Evolutionary conservation across 2,797 vertebrate species (phyloP).

Genomic region (Phalloptychus januarius): DNA sequence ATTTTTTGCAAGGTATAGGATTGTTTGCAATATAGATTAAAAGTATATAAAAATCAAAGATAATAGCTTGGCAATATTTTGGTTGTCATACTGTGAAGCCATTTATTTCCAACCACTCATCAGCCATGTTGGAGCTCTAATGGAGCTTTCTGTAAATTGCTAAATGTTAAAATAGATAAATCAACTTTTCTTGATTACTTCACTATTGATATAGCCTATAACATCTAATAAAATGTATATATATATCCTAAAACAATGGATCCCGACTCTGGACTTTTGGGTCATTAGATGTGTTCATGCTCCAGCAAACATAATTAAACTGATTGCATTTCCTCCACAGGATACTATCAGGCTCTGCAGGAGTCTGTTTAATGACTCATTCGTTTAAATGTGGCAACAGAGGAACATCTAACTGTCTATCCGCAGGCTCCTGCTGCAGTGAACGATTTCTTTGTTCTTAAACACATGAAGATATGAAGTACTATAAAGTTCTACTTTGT

Average conservation of each 20-base stretch:
- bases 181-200: background rate
- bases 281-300: background rate
- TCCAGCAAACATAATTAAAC: background rate
- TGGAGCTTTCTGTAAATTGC: background rate
- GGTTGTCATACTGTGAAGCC: background rate
- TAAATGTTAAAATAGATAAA: background rate
- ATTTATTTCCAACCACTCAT: background rate
- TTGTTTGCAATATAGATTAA: background rate
- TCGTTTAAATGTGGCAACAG: background rate
- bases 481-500: background rate
- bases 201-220: background rate
- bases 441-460: background rate
- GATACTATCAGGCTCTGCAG: background rate
- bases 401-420: background rate
- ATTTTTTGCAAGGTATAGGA: background rate
- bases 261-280: background rate
- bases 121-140: background rate
- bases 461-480: background rate
- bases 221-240: background rate
- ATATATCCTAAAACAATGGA: background rate
- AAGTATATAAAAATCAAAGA: background rate
- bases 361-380: background rate
- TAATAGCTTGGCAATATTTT: background rate
- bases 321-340: background rate
- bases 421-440: background rate